Base-by-base conservation (phyloP, 2,888 invertebrate genomes). In the Asteroscopus sphinx region DNA sequence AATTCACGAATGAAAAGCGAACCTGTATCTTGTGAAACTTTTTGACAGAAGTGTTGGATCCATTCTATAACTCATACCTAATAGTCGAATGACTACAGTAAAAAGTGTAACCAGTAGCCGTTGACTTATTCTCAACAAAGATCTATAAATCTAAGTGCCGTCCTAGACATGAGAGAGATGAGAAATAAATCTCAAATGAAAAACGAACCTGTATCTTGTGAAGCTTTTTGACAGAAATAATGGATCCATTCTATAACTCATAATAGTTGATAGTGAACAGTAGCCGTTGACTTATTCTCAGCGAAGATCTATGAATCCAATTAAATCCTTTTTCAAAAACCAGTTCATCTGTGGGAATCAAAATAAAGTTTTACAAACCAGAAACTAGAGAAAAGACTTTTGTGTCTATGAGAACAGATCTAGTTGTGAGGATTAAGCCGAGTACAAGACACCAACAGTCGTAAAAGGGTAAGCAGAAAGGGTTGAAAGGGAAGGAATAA, bases 381-480 rank as follows among this genome's bases (percentile, higher is more conserved):
- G 86, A 83, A 76, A 73, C 79, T 87, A 89, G 87, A 83, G 75
- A 86, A 81, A 80, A 68, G 73, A 77, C 80, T 68, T 79, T 74
- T 70, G 80, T 73, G 51, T 69, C 88, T 89, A 89, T 87, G 87
- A 87, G 86, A 86, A 88, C 28, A 58, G 65, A 68, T 76, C 76
- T 83, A 83, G 77, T 77, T 78, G 73, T 65, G 56, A 71, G 81
- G 80, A 87, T 86, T 85, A 85, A 74, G 61, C 68, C 60, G 62
- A 78, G 66, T 79, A 82, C 76, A 80, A 72, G 77, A 61, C 59
- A 66, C 41, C 47, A 59, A 76, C 77, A 79, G 79, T 72, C 55
- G 77, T 76, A 81, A 82, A 73, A 76, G 77, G 76, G 75, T 80
- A 79, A 37, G 64, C 40, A 63, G 56, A 72, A 75, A 62, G 58